phyloP scores from a whole-genome alignment of 2,888 invertebrate genomes.

The Lasius platythorax region DNA sequence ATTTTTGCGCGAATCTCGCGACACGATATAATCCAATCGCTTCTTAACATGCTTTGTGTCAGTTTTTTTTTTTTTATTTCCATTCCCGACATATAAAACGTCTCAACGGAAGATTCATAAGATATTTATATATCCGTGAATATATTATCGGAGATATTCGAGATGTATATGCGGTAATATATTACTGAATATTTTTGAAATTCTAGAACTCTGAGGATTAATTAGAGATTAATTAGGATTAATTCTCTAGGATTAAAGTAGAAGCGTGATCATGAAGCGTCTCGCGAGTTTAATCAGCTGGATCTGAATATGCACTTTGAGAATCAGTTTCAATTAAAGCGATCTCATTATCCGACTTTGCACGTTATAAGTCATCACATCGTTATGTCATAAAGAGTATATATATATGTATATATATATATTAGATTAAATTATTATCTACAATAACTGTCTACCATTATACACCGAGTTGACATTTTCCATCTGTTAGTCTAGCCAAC shows the following conservation, averaged over 20 bases:
- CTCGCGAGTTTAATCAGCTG: conserved; percentile 37
- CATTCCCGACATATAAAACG: neutral
- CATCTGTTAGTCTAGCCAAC: neutral
- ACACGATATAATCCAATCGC: neutral
- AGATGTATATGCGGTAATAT: neutral
- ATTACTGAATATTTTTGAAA: neutral
- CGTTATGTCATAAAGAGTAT: neutral
- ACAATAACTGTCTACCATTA: neutral
- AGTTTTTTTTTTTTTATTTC: neutral
- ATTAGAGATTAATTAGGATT: no score
- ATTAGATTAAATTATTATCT: neutral
- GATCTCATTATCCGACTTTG: conserved; percentile 63
- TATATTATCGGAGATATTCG: neutral
- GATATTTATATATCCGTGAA: neutral
- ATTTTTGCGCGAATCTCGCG: neutral
- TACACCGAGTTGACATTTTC: neutral
- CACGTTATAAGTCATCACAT: neutral
- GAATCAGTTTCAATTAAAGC: conserved; percentile 58
- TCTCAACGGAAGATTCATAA: neutral
- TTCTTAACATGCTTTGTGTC: neutral
- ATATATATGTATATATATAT: neutral
- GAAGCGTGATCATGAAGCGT: conserved; percentile 1
- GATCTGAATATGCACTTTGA: conserved; percentile 22
- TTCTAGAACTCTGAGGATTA: neutral
- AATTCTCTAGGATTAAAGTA: conserved; percentile 31